Evolutionary conservation across 2,888 invertebrate species (phyloP).

Genomic region (Nemoura dubitans): DNA sequence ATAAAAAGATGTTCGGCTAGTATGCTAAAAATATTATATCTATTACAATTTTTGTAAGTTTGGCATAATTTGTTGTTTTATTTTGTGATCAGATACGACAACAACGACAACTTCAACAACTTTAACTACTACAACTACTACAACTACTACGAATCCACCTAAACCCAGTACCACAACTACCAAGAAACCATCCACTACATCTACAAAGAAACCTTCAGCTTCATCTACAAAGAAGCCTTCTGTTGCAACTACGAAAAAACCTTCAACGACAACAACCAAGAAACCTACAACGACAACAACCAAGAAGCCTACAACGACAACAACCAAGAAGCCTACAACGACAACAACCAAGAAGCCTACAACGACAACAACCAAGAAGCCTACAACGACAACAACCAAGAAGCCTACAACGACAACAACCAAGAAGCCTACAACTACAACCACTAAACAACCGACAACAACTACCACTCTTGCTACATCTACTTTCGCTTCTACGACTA

Average conservation of each 20-base stretch:
- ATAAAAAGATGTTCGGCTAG: not conserved
- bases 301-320: conserved; percentile 51
- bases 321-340: conserved; percentile 42
- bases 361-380: no score
- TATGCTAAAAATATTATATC: no score
- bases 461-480: conserved; percentile 37
- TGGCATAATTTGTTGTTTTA: not conserved
- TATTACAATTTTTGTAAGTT: not conserved
- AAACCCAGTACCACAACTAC: conserved; percentile 53
- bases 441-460: conserved; percentile 45
- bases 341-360: conserved; percentile 31
- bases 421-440: conserved; percentile 47
- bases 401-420: conserved; percentile 48
- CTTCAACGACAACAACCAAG: conserved; percentile 47
- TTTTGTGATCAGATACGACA: conserved; percentile 54
- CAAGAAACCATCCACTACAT: conserved; percentile 55
- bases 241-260: conserved; percentile 47
- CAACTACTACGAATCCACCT: not conserved
- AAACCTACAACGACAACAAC: conserved; percentile 54
- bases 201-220: conserved; percentile 28
- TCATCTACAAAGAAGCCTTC: not conserved
- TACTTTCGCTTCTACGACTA: conserved; percentile 49
- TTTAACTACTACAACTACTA: conserved; percentile 42
- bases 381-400: no score
- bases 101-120: not conserved